Evolutionary conservation across 2,888 invertebrate genomes (phyloP).

Genomic region (Yponomeuta cagnagella): DNA sequence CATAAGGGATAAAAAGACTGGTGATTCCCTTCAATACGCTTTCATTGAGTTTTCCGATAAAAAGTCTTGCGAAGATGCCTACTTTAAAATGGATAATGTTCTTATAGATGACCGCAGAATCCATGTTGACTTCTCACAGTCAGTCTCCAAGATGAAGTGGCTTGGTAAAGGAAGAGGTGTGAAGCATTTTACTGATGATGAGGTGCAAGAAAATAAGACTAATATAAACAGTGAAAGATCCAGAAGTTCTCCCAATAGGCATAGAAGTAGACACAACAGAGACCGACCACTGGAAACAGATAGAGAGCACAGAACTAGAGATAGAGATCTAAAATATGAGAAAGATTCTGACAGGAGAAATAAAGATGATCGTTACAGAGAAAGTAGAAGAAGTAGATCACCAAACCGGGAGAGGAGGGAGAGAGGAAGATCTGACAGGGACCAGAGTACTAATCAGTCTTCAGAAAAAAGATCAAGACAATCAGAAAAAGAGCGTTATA

Average conservation of each 20-base stretch:
- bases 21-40: slow-evolving; percentile 98
- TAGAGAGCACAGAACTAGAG: slow-evolving; percentile 25
- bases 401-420: not conserved
- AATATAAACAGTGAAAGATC: slow-evolving; percentile 25
- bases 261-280: slow-evolving; percentile 19
- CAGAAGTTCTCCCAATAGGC: slow-evolving; percentile 28
- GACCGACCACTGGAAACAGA: slow-evolving; percentile 21
- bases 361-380: slow-evolving; percentile 26
- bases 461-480: slow-evolving; percentile 10
- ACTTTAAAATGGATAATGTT: slow-evolving; percentile 99
- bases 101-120: slow-evolving; percentile 98
- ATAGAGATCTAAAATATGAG: slow-evolving; percentile 7
- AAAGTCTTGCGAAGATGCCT: slow-evolving; percentile 97
- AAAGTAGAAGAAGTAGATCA: slow-evolving; percentile 19
- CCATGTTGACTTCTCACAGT: slow-evolving; percentile 99
- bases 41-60: slow-evolving; percentile 97
- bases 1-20: slow-evolving; percentile 93
- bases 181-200: slow-evolving; percentile 66
- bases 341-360: slow-evolving; percentile 26
- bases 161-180: slow-evolving; percentile 90
- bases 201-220: slow-evolving; percentile 27
- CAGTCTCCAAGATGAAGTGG: slow-evolving; percentile 96
- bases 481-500: slow-evolving; percentile 13
- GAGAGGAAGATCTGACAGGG: not conserved
- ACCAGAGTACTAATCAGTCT: not conserved